These are phyloP conservation scores for Dryadula phaetusa DNA, from an alignment of 2,888 invertebrate genomes.

Conservation along the genomic window DNA sequence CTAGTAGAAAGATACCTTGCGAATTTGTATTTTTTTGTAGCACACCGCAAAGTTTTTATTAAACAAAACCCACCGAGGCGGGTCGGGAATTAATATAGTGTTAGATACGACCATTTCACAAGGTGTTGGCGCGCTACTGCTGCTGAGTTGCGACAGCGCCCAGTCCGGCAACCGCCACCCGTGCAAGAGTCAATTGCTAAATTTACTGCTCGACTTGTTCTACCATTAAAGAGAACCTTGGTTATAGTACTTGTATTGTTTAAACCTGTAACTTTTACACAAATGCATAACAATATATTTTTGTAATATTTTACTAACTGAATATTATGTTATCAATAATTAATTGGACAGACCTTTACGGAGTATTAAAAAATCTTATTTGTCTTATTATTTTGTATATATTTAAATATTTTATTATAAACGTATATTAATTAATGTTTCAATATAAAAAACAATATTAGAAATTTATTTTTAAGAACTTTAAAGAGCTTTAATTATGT, in stretches of 20 bases:
- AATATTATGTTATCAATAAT: too few species aligned
- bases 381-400: too few species aligned
- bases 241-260: constrained; percentile 49
- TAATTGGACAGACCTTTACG: too few species aligned
- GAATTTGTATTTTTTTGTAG: constrained; percentile 50
- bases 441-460: neutral
- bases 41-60: constrained; percentile 66
- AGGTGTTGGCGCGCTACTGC: constrained; percentile 74
- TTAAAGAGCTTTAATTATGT: neutral
- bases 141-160: constrained; percentile 66
- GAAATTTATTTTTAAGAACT: neutral
- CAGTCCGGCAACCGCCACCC: constrained; percentile 55
- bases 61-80: constrained; percentile 74
- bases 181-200: constrained; percentile 74
- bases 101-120: constrained; percentile 83
- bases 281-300: constrained; percentile 4
- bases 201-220: constrained; percentile 70
- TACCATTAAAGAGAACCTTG: constrained; percentile 58
- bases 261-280: constrained; percentile 22
- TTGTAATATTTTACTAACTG: too few species aligned
- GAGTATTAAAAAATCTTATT: too few species aligned
- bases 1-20: constrained; percentile 23
- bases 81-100: constrained; percentile 79
- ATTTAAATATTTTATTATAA: too few species aligned
- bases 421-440: too few species aligned